phyloP scores from a whole-genome alignment of 2,113 vertebrate genomes.

The Actinemys pallida region DNA sequence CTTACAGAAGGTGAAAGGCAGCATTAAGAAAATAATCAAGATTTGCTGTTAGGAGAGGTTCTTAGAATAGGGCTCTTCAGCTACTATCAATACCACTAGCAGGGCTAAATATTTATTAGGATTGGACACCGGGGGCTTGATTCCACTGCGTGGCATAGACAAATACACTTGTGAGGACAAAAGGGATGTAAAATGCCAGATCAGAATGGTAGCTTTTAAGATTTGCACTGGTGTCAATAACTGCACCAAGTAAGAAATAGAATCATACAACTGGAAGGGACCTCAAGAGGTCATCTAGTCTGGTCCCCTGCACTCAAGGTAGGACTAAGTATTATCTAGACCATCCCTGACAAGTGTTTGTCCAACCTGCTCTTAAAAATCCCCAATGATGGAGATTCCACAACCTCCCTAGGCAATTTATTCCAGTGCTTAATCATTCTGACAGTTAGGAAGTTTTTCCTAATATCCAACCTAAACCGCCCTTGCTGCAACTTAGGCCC shows the following conservation, averaged over 20 bases:
- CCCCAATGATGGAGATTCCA: too few species aligned
- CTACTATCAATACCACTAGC: neutral
- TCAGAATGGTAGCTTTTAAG: neutral
- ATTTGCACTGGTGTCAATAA: neutral
- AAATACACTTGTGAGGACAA: neutral
- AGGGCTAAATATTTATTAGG: neutral
- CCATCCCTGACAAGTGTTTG: too few species aligned
- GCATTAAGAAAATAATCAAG: neutral
- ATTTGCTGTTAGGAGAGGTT: neutral
- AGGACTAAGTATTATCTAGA: too few species aligned
- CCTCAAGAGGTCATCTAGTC: too few species aligned
- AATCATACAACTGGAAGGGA: too few species aligned
- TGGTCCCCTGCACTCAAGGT: too few species aligned
- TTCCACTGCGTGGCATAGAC: neutral
- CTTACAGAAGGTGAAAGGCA: neutral
- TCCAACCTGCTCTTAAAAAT: too few species aligned
- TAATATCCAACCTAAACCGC: too few species aligned
- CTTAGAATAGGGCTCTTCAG: neutral
- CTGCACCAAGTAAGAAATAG: neutral
- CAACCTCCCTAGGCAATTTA: too few species aligned
- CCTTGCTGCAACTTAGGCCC: too few species aligned
- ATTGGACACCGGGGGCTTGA: fast-evolving
- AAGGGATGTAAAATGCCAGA: fast-evolving
- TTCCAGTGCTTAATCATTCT: too few species aligned
- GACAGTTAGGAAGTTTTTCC: too few species aligned